Conservation (phyloP, 2,113 vertebrate genomes). For the Lampris megalopsis region DNA sequence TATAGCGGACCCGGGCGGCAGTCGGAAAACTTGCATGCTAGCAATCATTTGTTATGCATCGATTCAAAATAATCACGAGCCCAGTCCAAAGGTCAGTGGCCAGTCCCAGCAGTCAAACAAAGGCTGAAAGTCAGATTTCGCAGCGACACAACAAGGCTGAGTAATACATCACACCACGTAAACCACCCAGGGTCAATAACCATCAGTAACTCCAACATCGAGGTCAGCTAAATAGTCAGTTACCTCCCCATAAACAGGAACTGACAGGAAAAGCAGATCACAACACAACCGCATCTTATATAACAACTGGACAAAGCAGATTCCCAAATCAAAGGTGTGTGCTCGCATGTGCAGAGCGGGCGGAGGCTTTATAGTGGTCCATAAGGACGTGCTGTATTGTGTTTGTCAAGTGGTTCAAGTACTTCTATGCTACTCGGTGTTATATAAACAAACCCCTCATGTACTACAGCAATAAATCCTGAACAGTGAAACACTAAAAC, state of each 20-base stretch:
- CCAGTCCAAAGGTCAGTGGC: conserved; percentile 56
- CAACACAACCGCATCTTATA: conserved; percentile 25
- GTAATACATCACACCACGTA: conserved; percentile 12
- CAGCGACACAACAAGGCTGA: conserved; percentile 6
- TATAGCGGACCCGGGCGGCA: conserved; percentile 4
- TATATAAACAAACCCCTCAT: too few relatives aligned
- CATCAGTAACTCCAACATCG: conserved; percentile 15
- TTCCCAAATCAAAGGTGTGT: conserved; percentile 8
- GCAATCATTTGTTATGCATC: conserved; percentile 43
- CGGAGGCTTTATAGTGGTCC: neutral
- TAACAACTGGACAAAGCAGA: neutral
- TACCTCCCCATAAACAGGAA: conserved; percentile 32
- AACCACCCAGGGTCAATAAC: conserved; percentile 24
- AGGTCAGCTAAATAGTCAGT: conserved; percentile 16
- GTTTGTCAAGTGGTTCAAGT: neutral
- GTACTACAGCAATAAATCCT: neutral
- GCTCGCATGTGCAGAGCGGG: neutral
- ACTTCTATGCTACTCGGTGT: neutral
- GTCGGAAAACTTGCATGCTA: conserved; percentile 15
- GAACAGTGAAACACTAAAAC: neutral
- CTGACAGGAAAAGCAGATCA: neutral
- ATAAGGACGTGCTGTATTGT: neutral
- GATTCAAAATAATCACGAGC: conserved; percentile 37
- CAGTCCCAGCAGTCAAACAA: conserved; percentile 23
- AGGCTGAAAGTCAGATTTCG: conserved; percentile 18